phyloP scores from a whole-genome alignment of 2,888 invertebrate genomes.

The Epinotia brunnichana region DNA sequence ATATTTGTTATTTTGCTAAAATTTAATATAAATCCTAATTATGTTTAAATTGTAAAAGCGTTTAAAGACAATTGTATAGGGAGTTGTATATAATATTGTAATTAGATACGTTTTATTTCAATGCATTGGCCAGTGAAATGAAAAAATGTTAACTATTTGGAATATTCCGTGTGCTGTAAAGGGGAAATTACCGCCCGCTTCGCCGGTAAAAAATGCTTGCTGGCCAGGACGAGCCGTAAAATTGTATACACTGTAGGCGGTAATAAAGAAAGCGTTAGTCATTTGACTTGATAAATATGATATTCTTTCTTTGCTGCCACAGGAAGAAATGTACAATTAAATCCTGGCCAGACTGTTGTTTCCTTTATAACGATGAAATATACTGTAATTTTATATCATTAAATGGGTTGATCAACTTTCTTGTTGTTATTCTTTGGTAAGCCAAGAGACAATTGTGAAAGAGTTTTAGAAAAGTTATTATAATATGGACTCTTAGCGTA shows the following conservation, averaged over 20 bases:
- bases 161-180: not conserved
- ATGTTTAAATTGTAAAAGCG: slow-evolving; percentile 13
- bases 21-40: slow-evolving; percentile 21
- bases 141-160: not conserved
- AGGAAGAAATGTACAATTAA: not conserved
- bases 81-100: slow-evolving; percentile 18
- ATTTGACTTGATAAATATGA: not conserved
- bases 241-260: not conserved
- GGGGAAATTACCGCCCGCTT: not conserved
- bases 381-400: not conserved
- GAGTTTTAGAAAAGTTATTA: no score
- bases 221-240: not conserved
- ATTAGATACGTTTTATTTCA: not conserved
- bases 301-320: not conserved
- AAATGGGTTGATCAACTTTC: not conserved
- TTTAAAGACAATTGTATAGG: slow-evolving; percentile 34
- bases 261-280: not conserved
- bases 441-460: no score
- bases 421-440: no score
- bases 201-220: not conserved
- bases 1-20: slow-evolving; percentile 35
- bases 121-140: not conserved
- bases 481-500: no score
- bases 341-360: not conserved
- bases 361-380: not conserved